Percentiles rank a stretch among this genome's conserved stretches.
phyloP scores from a whole-genome alignment of 2,113 vertebrate genomes.

The Nyctibius bracteatus region DNA sequence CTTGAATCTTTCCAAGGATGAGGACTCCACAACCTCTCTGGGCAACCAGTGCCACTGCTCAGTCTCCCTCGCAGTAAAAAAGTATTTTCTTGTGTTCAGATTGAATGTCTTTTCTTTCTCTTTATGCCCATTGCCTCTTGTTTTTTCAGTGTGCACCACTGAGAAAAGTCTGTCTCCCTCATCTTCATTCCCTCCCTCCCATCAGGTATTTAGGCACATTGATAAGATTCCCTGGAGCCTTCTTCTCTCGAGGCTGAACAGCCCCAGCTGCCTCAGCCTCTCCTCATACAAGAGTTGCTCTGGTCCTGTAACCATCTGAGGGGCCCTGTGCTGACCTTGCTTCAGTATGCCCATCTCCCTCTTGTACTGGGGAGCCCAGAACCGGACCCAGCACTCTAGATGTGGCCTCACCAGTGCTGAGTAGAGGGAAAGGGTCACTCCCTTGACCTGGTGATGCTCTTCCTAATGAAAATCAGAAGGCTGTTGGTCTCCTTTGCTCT shows the following conservation, averaged over 20 bases:
- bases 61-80: neutral
- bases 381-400: no score
- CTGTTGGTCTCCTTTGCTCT: neutral
- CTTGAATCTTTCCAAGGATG: neutral
- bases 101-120: neutral
- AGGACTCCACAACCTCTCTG: neutral
- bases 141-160: neutral
- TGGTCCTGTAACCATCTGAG: accelerated
- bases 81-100: neutral
- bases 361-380: neutral
- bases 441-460: neutral
- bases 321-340: neutral
- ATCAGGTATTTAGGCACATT: neutral
- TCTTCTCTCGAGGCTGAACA: neutral
- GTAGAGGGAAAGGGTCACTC: neutral
- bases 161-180: neutral
- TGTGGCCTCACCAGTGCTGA: neutral
- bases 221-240: neutral
- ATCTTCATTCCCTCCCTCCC: neutral
- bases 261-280: neutral
- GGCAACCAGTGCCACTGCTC: neutral
- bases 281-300: neutral
- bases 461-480: neutral
- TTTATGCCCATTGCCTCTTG: neutral
- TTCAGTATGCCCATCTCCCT: neutral